Percentiles rank a stretch among this genome's conserved stretches.
Evolutionary conservation across 2,888 invertebrate genomes (phyloP).

Genomic region (Coleophora flavipennella): DNA sequence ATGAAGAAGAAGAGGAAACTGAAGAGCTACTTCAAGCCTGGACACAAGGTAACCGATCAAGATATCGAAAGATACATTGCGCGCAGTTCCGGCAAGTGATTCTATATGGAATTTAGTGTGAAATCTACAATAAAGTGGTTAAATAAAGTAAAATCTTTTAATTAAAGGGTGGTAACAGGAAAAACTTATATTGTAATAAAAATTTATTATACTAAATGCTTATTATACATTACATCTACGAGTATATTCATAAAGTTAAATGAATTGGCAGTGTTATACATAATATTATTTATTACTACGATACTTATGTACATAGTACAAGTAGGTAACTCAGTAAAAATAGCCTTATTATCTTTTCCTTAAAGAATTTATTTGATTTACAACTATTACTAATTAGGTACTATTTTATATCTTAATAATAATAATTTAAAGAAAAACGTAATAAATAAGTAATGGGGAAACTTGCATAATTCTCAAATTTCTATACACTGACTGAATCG

Average conservation of each 20-base stretch:
- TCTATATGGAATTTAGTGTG: neutral
- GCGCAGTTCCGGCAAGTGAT: neutral
- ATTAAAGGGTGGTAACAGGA: too few species aligned
- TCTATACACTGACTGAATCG: too few species aligned
- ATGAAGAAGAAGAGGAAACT: constrained; percentile 78
- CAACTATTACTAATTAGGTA: constrained; percentile 7
- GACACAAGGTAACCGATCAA: constrained; percentile 68
- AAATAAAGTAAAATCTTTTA: too few species aligned
- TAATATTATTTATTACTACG: constrained; percentile 21
- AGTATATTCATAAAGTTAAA: constrained; percentile 31
- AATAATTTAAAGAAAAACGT: constrained; percentile 2
- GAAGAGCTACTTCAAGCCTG: constrained; percentile 79
- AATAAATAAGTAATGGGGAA: constrained; percentile 2
- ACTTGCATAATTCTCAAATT: neutral
- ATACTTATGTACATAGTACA: constrained; percentile 9
- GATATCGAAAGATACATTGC: constrained; percentile 38
- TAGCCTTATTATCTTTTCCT: constrained; percentile 17
- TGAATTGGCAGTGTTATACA: constrained; percentile 44
- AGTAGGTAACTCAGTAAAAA: constrained; percentile 49
- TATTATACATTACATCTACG: too few species aligned
- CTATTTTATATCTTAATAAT: too few species aligned
- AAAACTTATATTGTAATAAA: too few species aligned
- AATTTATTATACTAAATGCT: too few species aligned
- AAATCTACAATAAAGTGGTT: too few species aligned
- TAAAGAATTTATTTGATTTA: constrained; percentile 25